Evolutionary conservation across 2,113 vertebrate species (phyloP), one percentile per base, ranked within the genome.

Genomic region (Proteles cristata): DNA sequence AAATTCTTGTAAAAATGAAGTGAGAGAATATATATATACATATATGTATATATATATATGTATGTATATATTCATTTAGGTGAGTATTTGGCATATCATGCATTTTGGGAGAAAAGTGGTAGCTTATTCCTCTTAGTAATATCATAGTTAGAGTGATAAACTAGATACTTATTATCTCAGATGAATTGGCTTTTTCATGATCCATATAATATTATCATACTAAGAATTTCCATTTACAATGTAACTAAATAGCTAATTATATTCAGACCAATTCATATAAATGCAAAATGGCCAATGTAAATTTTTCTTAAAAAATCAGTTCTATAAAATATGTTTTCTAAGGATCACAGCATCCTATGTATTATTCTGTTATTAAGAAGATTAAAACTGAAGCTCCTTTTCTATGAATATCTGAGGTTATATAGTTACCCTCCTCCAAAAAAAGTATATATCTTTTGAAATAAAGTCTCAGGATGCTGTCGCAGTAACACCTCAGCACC

Each of bases 151-250:
- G 55, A 82, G 26, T 69, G 58, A 66, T 26, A 80, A 16, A 55
- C 81, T 17, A 82, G 23, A 39, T 35, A 86, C 3, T 58, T n/a
- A 71, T 92, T 84, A 74, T 82, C 11, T 55, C 43, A 39, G 19
- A 85, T 21, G 21, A 96, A 94, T 55, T 82, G 1, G 45, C 80
- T 85, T 90, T 87, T 81, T 91, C 33, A 66, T 94, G 39, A 55
- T 50, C 0, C 31, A 82, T 28, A 48, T 83, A 58, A n/a, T 48
- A 89, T 58, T 68, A 55, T 0, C 26, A 69, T 39, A 28, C 11
- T 79, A 92, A 79, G n/a, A 61, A 85, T 77, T 81, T 11, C 8
- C 6, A 82, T 71, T 90, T 77, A 66, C 71, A 80, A 81, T n/a
- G 88, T 21, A 96, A 45, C 8, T 48, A 74, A 91, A 45, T 55